These are phyloP conservation scores for Palythoa grandiflora DNA, from an alignment of 92 coral and sea anemone species.

Conservation along the genomic window DNA sequence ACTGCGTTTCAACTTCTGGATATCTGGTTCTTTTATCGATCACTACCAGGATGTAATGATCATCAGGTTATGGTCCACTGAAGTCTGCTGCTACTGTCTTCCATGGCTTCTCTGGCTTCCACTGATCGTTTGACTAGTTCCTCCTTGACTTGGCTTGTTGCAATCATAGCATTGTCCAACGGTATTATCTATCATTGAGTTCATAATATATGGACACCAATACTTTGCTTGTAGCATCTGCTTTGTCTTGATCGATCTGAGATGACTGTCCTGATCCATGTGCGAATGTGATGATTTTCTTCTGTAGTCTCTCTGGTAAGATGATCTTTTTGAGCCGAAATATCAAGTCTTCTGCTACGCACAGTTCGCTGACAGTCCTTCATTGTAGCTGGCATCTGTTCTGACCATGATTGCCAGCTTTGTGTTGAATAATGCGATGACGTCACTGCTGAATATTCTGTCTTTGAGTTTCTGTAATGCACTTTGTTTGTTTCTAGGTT, in stretches of 20 bases:
- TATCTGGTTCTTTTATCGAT: neutral
- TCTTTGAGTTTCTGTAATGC: no score
- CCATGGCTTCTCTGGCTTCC: conserved; percentile 59
- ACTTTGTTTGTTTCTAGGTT: no score
- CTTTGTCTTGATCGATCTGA: neutral
- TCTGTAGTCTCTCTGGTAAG: neutral
- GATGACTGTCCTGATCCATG: neutral
- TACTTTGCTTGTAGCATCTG: neutral
- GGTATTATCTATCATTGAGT: neutral
- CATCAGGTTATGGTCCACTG: conserved; percentile 12
- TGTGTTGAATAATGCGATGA: no score
- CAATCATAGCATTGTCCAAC: neutral
- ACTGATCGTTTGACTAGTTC: conserved; percentile 51
- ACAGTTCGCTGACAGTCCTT: no score
- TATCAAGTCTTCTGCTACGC: neutral
- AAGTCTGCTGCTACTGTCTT: conserved; percentile 57
- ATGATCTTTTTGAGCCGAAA: neutral
- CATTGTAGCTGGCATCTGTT: no score
- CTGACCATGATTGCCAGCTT: no score
- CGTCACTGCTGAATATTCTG: no score
- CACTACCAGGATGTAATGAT: conserved; percentile 11
- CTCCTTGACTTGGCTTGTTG: neutral
- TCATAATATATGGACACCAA: neutral
- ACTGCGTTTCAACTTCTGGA: neutral
- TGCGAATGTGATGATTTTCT: neutral